Evolutionary conservation across 2,888 invertebrate genomes (phyloP).

Genomic region (Trichopoda pennipes): DNA sequence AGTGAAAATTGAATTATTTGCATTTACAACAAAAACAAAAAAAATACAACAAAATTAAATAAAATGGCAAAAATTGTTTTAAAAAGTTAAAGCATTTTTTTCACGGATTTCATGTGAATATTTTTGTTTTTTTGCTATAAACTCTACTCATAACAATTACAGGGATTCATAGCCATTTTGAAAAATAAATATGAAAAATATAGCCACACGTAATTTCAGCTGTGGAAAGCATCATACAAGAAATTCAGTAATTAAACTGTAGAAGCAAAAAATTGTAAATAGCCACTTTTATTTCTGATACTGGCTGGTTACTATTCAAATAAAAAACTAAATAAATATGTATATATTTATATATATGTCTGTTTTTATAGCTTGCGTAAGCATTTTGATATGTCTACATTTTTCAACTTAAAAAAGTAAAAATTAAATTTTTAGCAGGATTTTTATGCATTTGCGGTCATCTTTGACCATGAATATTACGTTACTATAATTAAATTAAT

Average conservation of each 20-base stretch:
- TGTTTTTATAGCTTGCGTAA: background rate
- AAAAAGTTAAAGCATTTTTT: conserved; percentile 17
- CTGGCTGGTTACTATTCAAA: conserved; percentile 20
- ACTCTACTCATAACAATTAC: conserved; percentile 49
- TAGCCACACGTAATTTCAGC: background rate
- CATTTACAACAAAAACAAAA: conserved; percentile 42
- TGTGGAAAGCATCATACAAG: conserved; percentile 5
- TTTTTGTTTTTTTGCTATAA: conserved; percentile 28
- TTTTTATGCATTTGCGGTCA: too few species aligned
- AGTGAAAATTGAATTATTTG: conserved; percentile 64
- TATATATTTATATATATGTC: background rate
- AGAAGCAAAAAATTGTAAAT: conserved; percentile 37
- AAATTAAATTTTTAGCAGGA: background rate
- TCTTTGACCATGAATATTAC: background rate
- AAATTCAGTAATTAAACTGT: conserved; percentile 53
- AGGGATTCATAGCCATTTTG: conserved; percentile 56
- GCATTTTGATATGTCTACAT: background rate
- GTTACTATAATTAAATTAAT: background rate
- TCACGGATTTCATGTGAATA: background rate
- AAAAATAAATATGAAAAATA: conserved; percentile 26
- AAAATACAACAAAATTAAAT: conserved; percentile 34
- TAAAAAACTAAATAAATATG: too few species aligned
- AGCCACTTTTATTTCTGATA: background rate
- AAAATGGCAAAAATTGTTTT: conserved; percentile 22
- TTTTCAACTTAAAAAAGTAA: background rate